Evolutionary conservation across 92 coral and sea anemone species (phyloP), one percentile per base, ranked within the genome.

Genomic region (Phenganax marumi): DNA sequence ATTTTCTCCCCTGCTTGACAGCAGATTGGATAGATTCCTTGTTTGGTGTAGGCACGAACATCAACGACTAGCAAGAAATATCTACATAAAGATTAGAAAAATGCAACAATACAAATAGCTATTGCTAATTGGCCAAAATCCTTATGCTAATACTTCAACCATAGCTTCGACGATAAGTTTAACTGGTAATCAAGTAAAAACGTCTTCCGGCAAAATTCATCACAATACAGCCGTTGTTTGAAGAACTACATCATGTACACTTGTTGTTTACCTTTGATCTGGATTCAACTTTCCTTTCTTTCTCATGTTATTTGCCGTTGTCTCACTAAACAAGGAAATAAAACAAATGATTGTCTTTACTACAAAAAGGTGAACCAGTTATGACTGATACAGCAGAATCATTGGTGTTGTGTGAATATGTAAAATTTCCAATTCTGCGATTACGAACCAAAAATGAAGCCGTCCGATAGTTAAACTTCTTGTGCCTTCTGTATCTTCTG

Each of bases 201-300:
- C 43, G 43, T 33, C 43, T 33, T 33, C 43, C 43, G 43, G 43
- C 43, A 33, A 33, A 33, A 33, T 33, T 33, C 43, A 33, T 33
- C 3, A 33, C 43, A 1, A 5, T 33, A 33, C 43, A 33, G 43
- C 5, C 5, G 5, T 33, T 33, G 43, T 33, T 33, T 33, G 43
- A 33, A 33, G 43, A 33, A 33, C 1, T 65, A 3, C 25, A 33
- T 23, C 13, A 17, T 65, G 33, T 17, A 65, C 18, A 22, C 24
- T 33, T 1, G 33, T 0, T 12, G 0, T 58, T 83, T 89, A 89
- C 97, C 97, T 95, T 80, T 95, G 98, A 61, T 95, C 97, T 12
- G 98, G 98, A 54, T 95, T 95, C 57, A 97, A 97, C 73, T 95
- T 95, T 22, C 98, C 98, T 52, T 95, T 95, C 90, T 95, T 95